These are phyloP conservation scores for Rhimphoctona megacephalus DNA, from an alignment of 2,888 invertebrate species.

Conservation along the genomic window DNA sequence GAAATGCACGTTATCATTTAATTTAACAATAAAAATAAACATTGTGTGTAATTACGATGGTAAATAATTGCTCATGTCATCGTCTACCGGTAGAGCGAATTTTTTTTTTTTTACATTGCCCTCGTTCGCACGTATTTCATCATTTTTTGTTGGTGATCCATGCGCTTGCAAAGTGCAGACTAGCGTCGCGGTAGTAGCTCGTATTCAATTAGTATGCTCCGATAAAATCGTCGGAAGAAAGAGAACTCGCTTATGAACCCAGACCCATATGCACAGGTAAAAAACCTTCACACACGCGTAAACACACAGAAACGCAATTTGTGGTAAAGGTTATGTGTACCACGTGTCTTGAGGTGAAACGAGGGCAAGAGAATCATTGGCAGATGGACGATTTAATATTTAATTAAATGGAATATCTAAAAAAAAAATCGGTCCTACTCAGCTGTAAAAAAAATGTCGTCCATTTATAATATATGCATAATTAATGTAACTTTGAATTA, in stretches of 20 bases:
- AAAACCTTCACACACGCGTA: conserved; percentile 26
- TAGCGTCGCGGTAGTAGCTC: conserved; percentile 67
- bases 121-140: conserved; percentile 50
- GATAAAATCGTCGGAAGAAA: conserved; percentile 77
- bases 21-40: conserved; percentile 31
- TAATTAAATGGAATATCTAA: neutral
- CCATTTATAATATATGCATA: neutral
- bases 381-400: neutral
- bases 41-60: conserved; percentile 50
- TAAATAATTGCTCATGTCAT: conserved; percentile 41
- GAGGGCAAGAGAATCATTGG: neutral
- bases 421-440: neutral
- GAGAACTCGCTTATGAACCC: conserved; percentile 72
- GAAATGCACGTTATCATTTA: conserved; percentile 1
- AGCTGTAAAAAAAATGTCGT: neutral
- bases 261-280: conserved; percentile 45
- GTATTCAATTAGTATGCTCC: conserved; percentile 81
- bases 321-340: conserved; percentile 63
- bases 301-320: conserved; percentile 31
- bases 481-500: neutral
- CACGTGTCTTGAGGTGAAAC: neutral
- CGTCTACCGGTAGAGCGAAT: conserved; percentile 5
- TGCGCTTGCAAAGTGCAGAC: conserved; percentile 50
- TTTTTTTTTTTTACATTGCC: neutral
- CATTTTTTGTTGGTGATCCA: conserved; percentile 9